Conservation (phyloP, 1,140 invertebrate genomes). For the Mylabris phalerata region DNA sequence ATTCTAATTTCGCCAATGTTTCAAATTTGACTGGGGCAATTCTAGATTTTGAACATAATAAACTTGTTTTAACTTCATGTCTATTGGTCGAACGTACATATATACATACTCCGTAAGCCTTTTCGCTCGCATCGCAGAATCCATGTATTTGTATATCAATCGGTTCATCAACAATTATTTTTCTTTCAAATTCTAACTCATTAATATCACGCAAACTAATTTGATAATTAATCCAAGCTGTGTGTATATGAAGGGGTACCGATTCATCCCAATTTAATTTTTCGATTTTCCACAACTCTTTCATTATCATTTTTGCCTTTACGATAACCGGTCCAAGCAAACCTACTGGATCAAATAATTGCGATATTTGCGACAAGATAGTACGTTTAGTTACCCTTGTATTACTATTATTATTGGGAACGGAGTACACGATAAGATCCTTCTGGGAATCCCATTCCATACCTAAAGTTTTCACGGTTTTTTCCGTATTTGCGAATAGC, state of each 20-base stretch:
- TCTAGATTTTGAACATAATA: constrained; percentile 35
- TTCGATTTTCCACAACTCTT: constrained; percentile 15
- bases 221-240: too few relatives aligned
- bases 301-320: constrained; percentile 22
- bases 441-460: constrained; percentile 4
- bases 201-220: neutral
- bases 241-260: neutral
- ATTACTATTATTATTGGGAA: neutral
- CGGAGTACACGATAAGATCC: constrained; percentile 6
- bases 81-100: neutral
- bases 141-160: constrained; percentile 30
- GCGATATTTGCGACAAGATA: constrained; percentile 16
- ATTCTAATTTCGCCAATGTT: constrained; percentile 34
- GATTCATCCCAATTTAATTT: constrained; percentile 22
- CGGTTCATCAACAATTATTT: too few relatives aligned
- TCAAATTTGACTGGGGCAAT: constrained; percentile 35
- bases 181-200: too few relatives aligned
- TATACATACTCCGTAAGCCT: constrained; percentile 36
- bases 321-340: constrained; percentile 18
- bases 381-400: constrained; percentile 15
- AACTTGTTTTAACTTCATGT: neutral
- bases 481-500: neutral
- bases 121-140: constrained; percentile 40
- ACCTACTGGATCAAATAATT: constrained; percentile 25
- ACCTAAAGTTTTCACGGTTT: constrained; percentile 18